These are phyloP conservation scores for Cheilosia soror DNA, from an alignment of 2,888 invertebrate genomes.

Conservation along the genomic window DNA sequence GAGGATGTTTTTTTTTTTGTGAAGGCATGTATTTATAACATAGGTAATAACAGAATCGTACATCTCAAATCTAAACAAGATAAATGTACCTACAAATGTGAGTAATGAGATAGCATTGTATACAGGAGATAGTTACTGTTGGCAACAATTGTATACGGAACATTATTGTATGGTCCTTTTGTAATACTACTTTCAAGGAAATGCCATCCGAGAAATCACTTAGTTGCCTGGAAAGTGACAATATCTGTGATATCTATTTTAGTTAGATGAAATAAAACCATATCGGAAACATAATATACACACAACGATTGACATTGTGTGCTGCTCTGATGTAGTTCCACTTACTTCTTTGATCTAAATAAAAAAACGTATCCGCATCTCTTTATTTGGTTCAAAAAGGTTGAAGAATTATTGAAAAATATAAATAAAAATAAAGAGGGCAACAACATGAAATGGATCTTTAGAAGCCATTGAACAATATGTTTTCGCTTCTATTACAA, in stretches of 20 bases:
- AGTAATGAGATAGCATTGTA: slow-evolving; percentile 4
- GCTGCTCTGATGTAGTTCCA: neutral
- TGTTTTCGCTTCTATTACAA: too few relatives aligned
- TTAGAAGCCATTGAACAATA: too few relatives aligned
- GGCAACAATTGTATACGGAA: slow-evolving; percentile 30
- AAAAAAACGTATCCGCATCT: too few relatives aligned
- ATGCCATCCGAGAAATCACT: neutral
- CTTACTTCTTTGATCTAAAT: neutral
- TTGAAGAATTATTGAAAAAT: neutral
- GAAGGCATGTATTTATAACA: too few relatives aligned
- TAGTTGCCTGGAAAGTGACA: slow-evolving; percentile 1
- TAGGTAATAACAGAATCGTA: too few relatives aligned
- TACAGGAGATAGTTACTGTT: neutral
- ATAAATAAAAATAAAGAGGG: neutral
- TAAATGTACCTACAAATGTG: neutral
- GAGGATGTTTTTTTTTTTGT: too few relatives aligned
- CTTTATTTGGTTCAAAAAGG: too few relatives aligned
- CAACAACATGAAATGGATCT: too few relatives aligned
- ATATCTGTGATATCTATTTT: neutral
- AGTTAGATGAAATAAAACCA: slow-evolving; percentile 4
- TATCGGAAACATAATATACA: too few relatives aligned
- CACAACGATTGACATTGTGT: neutral
- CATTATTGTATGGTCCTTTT: slow-evolving; percentile 1
- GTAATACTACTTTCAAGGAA: slow-evolving; percentile 14
- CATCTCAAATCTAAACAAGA: slow-evolving; percentile 14